phyloP scores from a whole-genome alignment of 2,888 invertebrate genomes.

The Pseudococcus viburni region DNA sequence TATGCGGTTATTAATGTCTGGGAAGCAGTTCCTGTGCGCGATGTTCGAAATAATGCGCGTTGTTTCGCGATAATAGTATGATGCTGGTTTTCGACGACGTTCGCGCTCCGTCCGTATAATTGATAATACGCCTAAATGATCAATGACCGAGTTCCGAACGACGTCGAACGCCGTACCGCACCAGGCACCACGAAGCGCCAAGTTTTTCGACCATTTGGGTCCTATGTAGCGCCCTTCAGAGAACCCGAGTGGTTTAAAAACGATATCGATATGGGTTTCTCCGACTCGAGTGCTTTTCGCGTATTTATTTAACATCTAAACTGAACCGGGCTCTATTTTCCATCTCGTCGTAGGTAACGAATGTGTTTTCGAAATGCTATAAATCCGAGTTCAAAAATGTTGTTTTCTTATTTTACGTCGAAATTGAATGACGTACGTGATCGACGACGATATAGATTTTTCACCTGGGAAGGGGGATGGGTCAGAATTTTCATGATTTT shows the following conservation, averaged over 20 bases:
- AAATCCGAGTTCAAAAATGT: neutral
- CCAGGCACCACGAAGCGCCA: neutral
- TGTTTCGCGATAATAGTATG: slow-evolving; percentile 21
- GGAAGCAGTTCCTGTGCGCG: slow-evolving; percentile 32
- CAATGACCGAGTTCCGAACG: slow-evolving; percentile 35
- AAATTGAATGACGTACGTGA: neutral
- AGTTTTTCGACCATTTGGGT: neutral
- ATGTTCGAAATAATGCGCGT: slow-evolving; percentile 37
- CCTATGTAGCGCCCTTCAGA: neutral
- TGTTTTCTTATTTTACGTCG: neutral
- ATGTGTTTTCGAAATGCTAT: neutral
- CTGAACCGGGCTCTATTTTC: neutral
- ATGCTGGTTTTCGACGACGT: neutral
- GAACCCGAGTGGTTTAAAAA: neutral
- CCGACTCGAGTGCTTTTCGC: neutral
- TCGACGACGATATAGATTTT: neutral
- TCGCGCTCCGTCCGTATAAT: neutral
- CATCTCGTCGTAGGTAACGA: neutral
- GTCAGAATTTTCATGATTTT: too few relatives aligned
- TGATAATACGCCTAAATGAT: slow-evolving; percentile 53
- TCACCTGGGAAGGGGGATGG: too few relatives aligned
- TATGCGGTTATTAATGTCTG: slow-evolving; percentile 57
- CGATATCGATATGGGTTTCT: neutral
- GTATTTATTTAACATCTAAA: neutral
- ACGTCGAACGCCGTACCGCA: neutral